Evolutionary conservation across 2,888 invertebrate genomes (phyloP).

Genomic region (Baronia brevicornis): DNA sequence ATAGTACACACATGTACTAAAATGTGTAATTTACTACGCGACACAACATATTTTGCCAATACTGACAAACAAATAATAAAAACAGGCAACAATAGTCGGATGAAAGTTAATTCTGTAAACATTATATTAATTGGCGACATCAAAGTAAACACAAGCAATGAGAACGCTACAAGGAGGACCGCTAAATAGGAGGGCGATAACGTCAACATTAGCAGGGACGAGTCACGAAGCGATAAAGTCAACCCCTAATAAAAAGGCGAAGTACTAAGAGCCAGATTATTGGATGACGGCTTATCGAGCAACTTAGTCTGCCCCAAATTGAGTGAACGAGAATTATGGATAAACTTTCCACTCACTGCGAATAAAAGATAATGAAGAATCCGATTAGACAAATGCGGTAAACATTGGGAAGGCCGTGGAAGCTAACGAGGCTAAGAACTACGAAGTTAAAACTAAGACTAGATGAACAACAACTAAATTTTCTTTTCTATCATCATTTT

Average conservation of each 20-base stretch:
- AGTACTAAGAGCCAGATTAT: slow-evolving; percentile 57
- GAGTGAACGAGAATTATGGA: slow-evolving; percentile 66
- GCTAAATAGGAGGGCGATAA: slow-evolving; percentile 51
- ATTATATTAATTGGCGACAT: slow-evolving; percentile 31
- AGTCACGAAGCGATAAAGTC: slow-evolving; percentile 56
- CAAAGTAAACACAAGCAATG: slow-evolving; percentile 36
- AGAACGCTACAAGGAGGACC: slow-evolving; percentile 24
- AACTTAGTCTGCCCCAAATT: slow-evolving; percentile 61
- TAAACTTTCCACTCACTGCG: slow-evolving; percentile 55
- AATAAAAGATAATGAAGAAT: slow-evolving; percentile 67
- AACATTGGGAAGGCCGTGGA: slow-evolving; percentile 31
- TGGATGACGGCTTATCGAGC: slow-evolving; percentile 58
- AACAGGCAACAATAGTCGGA: no score
- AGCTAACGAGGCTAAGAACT: slow-evolving; percentile 7
- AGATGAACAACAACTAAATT: no score
- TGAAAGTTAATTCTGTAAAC: no score
- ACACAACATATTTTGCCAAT: no score
- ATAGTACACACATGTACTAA: no score
- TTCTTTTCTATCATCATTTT: no score
- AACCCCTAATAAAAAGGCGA: slow-evolving; percentile 56
- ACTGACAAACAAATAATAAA: no score
- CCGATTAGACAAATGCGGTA: slow-evolving; percentile 59
- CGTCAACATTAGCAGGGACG: slow-evolving; percentile 44
- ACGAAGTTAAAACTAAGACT: slow-evolving; percentile 5
- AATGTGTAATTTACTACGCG: no score